A percentile compares a stretch with the other conserved stretches of the same genome.
phyloP scores from a whole-genome alignment of 2,113 vertebrate genomes.

The Cephalopterus ornatus region DNA sequence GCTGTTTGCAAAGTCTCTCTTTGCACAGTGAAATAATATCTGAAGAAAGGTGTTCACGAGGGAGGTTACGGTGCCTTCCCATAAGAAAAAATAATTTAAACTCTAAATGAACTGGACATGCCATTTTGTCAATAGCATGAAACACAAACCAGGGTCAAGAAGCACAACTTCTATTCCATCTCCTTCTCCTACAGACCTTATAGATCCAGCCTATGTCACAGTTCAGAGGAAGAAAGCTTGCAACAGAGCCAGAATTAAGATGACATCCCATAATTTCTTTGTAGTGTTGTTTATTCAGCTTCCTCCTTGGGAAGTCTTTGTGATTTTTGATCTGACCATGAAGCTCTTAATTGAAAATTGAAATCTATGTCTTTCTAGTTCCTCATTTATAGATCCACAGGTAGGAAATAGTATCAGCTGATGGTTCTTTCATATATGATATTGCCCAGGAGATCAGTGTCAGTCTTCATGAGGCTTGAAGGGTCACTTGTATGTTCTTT shows the following conservation, averaged over 20 bases:
- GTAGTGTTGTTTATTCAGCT: neutral
- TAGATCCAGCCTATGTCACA: neutral
- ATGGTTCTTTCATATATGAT: neutral
- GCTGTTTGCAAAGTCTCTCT: neutral
- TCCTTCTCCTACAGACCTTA: neutral
- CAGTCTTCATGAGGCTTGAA: constrained; percentile 37
- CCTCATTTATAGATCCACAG: neutral
- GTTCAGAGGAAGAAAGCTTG: neutral
- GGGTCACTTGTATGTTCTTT: neutral
- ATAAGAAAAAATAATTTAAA: neutral
- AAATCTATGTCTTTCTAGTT: neutral
- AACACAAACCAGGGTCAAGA: neutral
- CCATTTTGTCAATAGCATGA: neutral
- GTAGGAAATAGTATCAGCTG: neutral
- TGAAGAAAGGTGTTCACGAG: neutral
- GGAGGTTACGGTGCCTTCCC: neutral
- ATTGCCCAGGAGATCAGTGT: neutral
- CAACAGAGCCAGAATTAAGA: neutral
- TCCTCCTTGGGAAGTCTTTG: neutral
- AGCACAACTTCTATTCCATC: neutral
- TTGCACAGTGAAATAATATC: neutral
- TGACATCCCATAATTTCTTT: neutral
- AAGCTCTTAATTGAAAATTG: neutral
- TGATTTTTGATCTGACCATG: neutral
- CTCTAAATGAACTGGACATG: neutral